Evolutionary conservation across 2,888 invertebrate genomes (phyloP).

Genomic region (Mechanitis messenoides): DNA sequence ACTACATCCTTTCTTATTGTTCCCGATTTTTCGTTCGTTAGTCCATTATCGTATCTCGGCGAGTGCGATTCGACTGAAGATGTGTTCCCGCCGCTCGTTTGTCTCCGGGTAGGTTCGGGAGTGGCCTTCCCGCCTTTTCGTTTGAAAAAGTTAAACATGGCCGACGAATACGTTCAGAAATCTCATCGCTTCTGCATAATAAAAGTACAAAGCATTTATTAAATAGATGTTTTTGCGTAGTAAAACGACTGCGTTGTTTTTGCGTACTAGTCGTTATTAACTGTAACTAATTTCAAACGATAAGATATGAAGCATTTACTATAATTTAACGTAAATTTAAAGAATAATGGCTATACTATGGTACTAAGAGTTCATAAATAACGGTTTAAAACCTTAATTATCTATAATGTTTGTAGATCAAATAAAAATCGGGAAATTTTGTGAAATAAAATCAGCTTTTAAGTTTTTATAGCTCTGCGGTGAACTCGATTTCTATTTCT

Average conservation of each 20-base stretch:
- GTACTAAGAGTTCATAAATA: no score
- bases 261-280: slow-evolving; percentile 4
- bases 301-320: slow-evolving; percentile 4
- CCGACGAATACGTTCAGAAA: slow-evolving; percentile 40
- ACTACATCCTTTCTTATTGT: slow-evolving; percentile 67
- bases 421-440: no score
- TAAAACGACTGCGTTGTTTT: slow-evolving; percentile 11
- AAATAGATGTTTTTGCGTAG: slow-evolving; percentile 11
- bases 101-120: slow-evolving; percentile 28
- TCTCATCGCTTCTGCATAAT: slow-evolving; percentile 38
- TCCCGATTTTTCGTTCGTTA: slow-evolving; percentile 44
- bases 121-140: slow-evolving; percentile 63
- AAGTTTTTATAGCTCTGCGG: no score
- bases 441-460: no score
- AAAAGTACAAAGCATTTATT: slow-evolving; percentile 17
- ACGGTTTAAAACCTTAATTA: no score
- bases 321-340: background rate
- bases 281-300: slow-evolving; percentile 11
- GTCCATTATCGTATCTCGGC: slow-evolving; percentile 48
- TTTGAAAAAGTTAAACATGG: slow-evolving; percentile 73
- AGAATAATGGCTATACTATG: background rate
- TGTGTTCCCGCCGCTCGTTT: slow-evolving; percentile 41
- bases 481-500: no score
- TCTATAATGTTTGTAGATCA: no score
- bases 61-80: slow-evolving; percentile 54